Evolutionary conservation across 1,140 invertebrate species (phyloP).

Genomic region (Helicoverpa zea): DNA sequence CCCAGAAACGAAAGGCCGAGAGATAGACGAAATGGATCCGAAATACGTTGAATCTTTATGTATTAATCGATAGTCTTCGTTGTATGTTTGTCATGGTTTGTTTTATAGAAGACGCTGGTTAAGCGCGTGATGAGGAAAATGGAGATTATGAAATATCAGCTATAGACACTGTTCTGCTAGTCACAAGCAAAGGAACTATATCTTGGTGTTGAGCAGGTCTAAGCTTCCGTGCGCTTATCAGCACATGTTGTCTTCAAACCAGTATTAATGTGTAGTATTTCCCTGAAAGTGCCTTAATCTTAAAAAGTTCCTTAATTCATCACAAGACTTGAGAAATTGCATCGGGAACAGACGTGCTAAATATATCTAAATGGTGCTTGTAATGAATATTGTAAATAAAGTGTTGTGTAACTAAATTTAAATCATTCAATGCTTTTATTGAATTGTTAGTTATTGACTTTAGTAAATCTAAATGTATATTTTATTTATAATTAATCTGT

Average conservation of each 20-base stretch:
- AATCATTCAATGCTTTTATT: slow-evolving; percentile 21
- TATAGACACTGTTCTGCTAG: slow-evolving; percentile 37
- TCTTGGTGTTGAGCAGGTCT: slow-evolving; percentile 34
- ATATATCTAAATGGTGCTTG: slow-evolving; percentile 9
- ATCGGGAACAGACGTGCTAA: slow-evolving; percentile 32
- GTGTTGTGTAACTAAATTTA: not conserved
- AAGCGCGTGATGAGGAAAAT: slow-evolving; percentile 5
- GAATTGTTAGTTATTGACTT: slow-evolving; percentile 26
- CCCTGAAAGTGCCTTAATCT: slow-evolving; percentile 39
- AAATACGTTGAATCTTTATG: slow-evolving; percentile 88
- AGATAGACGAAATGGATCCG: slow-evolving; percentile 95
- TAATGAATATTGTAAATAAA: slow-evolving; percentile 26
- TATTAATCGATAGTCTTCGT: slow-evolving; percentile 82
- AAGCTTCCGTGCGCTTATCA: slow-evolving; percentile 14
- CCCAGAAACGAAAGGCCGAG: slow-evolving; percentile 96
- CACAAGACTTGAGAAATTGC: slow-evolving; percentile 43
- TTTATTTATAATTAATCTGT: slow-evolving; percentile 2
- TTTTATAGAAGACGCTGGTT: slow-evolving; percentile 55
- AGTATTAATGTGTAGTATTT: slow-evolving; percentile 50
- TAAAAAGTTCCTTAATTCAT: slow-evolving; percentile 42
- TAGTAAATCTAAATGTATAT: slow-evolving; percentile 19
- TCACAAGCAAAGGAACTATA: slow-evolving; percentile 45
- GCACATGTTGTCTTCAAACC: slow-evolving; percentile 22
- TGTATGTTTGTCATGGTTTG: slow-evolving; percentile 41
- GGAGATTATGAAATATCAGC: not conserved